phyloP scores from a whole-genome alignment of 2,888 invertebrate species.

The Cepaea hortensis region DNA sequence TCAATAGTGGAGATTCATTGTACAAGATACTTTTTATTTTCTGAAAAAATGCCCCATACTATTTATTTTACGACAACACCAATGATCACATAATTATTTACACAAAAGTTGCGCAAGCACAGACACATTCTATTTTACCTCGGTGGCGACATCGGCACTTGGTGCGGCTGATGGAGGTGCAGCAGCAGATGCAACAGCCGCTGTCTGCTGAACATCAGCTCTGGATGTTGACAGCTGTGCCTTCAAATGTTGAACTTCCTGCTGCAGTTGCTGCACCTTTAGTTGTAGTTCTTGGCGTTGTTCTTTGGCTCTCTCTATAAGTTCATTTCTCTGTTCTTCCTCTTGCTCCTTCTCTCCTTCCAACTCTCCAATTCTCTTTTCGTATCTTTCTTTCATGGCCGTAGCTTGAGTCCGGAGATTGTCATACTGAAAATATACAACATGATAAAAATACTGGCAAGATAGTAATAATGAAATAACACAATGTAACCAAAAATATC shows the following conservation, averaged over 20 bases:
- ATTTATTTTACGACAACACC: no score
- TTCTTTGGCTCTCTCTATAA: slow-evolving; percentile 50
- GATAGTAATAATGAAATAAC: no score
- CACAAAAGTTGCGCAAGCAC: neutral
- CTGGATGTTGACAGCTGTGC: slow-evolving; percentile 17
- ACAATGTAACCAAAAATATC: no score
- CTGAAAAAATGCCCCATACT: no score
- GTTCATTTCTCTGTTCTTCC: slow-evolving; percentile 53
- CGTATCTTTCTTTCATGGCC: slow-evolving; percentile 72
- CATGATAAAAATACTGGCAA: no score
- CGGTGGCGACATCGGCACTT: slow-evolving; percentile 55
- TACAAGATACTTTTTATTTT: no score
- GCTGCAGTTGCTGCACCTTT: slow-evolving; percentile 42
- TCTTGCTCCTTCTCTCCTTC: slow-evolving; percentile 62
- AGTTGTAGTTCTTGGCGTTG: slow-evolving; percentile 46
- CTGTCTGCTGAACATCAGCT: slow-evolving; percentile 12
- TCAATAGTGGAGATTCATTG: no score
- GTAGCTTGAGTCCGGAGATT: slow-evolving; percentile 68
- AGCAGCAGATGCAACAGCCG: slow-evolving; percentile 6
- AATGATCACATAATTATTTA: no score
- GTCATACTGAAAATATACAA: slow-evolving; percentile 65
- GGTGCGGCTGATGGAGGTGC: neutral
- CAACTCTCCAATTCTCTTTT: slow-evolving; percentile 68
- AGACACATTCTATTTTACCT: slow-evolving; percentile 54
- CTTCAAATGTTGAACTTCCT: slow-evolving; percentile 44